Conservation (phyloP, 2,113 vertebrate genomes). For the Phyllopteryx taeniolatus region DNA sequence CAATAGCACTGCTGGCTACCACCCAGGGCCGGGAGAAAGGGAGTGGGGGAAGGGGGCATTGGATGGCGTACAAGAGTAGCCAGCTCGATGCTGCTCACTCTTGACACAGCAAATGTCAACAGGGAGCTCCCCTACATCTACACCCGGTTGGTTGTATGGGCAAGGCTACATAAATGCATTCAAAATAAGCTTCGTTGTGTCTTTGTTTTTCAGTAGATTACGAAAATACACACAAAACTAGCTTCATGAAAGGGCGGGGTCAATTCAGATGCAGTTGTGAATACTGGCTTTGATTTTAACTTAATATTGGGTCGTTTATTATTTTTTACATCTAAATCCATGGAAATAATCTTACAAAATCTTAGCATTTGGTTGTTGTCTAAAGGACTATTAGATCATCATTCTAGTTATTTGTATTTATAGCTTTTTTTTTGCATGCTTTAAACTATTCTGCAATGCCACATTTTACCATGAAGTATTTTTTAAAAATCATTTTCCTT, state of each 20-base stretch:
- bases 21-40: conserved; percentile 43
- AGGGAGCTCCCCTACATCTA: conserved; percentile 48
- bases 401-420: too few relatives aligned
- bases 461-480: too few relatives aligned
- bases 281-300: neutral
- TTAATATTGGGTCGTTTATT: neutral
- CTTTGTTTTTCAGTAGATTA: neutral
- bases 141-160: conserved; percentile 25
- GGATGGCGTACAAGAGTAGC: conserved; percentile 29
- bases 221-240: too few relatives aligned
- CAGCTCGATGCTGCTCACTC: conserved; percentile 56
- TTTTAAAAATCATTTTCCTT: too few relatives aligned
- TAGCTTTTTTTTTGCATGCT: too few relatives aligned
- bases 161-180: conserved; percentile 7
- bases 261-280: neutral
- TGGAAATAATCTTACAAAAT: neutral
- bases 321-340: neutral
- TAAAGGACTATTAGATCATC: too few relatives aligned
- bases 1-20: conserved; percentile 67
- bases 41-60: neutral
- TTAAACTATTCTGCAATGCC: too few relatives aligned
- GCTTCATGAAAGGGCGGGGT: neutral
- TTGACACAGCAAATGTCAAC: conserved; percentile 67
- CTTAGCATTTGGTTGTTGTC: too few relatives aligned
- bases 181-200: neutral